Evolutionary conservation across 2,113 vertebrate genomes (phyloP), one percentile per base, ranked within the genome.

Genomic region (Lucifuga dentata): DNA sequence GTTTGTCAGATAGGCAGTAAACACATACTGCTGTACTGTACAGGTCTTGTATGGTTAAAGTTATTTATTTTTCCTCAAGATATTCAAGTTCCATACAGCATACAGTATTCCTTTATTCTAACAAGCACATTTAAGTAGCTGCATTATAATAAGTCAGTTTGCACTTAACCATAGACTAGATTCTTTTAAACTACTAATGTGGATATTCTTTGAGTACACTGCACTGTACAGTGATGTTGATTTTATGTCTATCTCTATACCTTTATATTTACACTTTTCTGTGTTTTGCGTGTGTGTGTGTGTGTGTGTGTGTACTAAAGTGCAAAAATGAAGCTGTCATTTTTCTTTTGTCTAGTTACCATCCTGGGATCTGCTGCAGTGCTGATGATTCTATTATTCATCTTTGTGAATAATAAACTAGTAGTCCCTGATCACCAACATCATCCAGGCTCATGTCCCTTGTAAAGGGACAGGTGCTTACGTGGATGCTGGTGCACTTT

Each of bases 371-470:
- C 40, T 56, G 61, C 64, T 64, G 15, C 24, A 13, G 32, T 13
- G 24, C 17, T 71, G 68, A 71, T 65, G 52, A 32, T 26, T 44
- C 55, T 59, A 53, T 76, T 83, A 44, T 76, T 24, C 20, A 38
- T 48, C 69, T 40, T 75, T 69, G 74, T 66, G 26, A 72, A 78
- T 66, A 75, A 76, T 80, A 52, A 63, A 78, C 74, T 21, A 33
- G 6, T 15, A 41, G 46, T 44, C 61, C 29, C 41, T 43, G 16
- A 44, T 29, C 41, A 33, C 35, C 56, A 45, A 19, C 29, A 11
- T 24, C 11, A 12, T 38, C 32, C 9, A 19, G 48, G 19, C 17
- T 33, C 16, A 1, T 51, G n/a, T 15, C 46, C n/a, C 17, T n/a
- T 69, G 6, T 19, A 10, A 65, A 38, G 3, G 15, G 10, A 11